Evolutionary conservation across 1,140 invertebrate species (phyloP).

Genomic region (Nymphalis io): DNA sequence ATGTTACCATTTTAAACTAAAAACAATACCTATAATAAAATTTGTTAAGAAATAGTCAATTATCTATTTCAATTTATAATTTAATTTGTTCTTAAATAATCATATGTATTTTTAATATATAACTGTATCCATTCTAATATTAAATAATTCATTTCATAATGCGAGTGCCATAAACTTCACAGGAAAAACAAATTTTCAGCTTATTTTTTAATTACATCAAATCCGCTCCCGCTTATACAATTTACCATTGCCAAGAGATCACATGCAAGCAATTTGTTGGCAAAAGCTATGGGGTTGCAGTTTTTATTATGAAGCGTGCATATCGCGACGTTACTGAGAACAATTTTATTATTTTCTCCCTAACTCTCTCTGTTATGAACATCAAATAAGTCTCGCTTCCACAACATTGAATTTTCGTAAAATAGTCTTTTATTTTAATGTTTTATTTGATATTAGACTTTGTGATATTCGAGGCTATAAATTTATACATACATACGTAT

Average conservation of each 20-base stretch:
- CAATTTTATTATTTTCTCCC: conserved; percentile 52
- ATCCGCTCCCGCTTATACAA: conserved; percentile 37
- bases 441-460: conserved; percentile 24
- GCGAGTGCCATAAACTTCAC: no score
- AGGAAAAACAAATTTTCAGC: no score
- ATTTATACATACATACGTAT: neutral
- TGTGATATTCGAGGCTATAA: neutral
- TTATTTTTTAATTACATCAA: neutral
- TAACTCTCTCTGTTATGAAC: conserved; percentile 45
- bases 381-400: conserved; percentile 42
- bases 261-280: conserved; percentile 72
- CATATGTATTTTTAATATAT: no score
- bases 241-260: conserved; percentile 46
- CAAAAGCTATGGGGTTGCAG: conserved; percentile 64
- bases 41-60: no score
- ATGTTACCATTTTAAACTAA: no score
- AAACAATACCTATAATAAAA: no score
- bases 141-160: no score
- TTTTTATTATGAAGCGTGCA: conserved; percentile 66
- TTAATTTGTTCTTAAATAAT: no score
- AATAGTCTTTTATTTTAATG: conserved; percentile 27
- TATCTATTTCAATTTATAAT: no score
- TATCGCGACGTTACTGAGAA: conserved; percentile 47
- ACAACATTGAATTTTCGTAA: conserved; percentile 37
- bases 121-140: no score